Evolutionary conservation across 2,113 vertebrate species (phyloP).

Genomic region (Dicrurus megarhynchus): DNA sequence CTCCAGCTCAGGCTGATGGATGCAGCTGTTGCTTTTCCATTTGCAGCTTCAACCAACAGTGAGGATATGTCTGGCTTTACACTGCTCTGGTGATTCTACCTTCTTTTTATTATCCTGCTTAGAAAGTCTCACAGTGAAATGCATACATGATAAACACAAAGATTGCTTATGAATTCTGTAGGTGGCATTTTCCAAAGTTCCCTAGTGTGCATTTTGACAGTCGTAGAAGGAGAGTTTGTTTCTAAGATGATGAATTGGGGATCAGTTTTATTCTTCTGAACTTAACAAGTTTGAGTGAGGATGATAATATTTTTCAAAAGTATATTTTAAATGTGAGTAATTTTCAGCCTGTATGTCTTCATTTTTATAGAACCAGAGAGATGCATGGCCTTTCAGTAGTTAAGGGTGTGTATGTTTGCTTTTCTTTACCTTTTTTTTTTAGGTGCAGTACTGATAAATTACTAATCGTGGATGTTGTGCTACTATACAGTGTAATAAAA

Average conservation of each 20-base stretch:
- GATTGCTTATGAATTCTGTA: conserved; percentile 1
- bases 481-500: background rate
- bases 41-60: background rate
- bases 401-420: background rate
- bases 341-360: background rate
- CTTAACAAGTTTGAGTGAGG: background rate
- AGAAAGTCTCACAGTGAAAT: background rate
- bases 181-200: background rate
- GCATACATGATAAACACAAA: background rate
- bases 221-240: background rate
- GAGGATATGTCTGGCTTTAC: background rate
- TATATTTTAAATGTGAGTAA: background rate
- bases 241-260: background rate
- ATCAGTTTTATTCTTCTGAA: background rate
- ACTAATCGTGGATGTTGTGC: background rate
- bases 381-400: background rate
- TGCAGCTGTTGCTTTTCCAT: background rate
- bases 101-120: background rate
- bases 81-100: background rate
- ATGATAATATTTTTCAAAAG: background rate
- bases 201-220: conserved; percentile 1
- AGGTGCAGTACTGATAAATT: background rate
- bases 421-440: background rate
- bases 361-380: background rate
- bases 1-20: background rate